These are phyloP conservation scores for Melanotaenia nigrans DNA, from an alignment of 2,797 vertebrate genomes.

Conservation along the genomic window DNA sequence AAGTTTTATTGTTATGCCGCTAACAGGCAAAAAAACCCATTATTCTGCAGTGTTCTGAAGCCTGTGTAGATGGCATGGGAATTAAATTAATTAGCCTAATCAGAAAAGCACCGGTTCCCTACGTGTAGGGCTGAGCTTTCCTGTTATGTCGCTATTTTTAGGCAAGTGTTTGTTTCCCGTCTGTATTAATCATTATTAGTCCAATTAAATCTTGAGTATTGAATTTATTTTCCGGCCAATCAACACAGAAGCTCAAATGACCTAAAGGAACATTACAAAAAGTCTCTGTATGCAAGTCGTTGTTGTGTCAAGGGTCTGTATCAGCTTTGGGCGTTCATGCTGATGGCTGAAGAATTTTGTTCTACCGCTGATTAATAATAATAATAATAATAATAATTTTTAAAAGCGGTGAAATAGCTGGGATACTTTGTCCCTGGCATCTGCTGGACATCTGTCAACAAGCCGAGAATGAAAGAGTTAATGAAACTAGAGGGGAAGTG, in stretches of 20 bases:
- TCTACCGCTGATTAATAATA: too few species aligned
- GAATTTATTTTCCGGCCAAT: neutral
- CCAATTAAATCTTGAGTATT: neutral
- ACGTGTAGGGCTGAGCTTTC: constrained; percentile 10
- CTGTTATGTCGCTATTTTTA: constrained; percentile 4
- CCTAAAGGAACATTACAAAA: neutral
- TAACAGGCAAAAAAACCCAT: neutral
- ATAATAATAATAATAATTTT: too few species aligned
- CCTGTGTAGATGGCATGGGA: neutral
- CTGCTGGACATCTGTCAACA: too few species aligned
- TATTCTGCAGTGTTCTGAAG: neutral
- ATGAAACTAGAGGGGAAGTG: constrained; percentile 45
- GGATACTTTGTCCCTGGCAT: neutral
- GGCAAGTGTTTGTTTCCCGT: neutral
- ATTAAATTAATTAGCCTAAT: neutral
- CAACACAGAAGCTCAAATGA: neutral
- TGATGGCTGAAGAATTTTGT: neutral
- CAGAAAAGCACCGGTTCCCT: neutral
- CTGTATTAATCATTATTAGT: neutral
- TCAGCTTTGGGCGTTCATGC: neutral
- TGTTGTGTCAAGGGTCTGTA: neutral
- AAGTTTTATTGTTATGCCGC: neutral
- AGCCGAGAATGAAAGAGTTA: constrained; percentile 57
- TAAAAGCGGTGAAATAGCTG: neutral
- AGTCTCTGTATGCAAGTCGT: neutral